phyloP scores from a whole-genome alignment of 1,140 invertebrate species.

The Ips nitidus region DNA sequence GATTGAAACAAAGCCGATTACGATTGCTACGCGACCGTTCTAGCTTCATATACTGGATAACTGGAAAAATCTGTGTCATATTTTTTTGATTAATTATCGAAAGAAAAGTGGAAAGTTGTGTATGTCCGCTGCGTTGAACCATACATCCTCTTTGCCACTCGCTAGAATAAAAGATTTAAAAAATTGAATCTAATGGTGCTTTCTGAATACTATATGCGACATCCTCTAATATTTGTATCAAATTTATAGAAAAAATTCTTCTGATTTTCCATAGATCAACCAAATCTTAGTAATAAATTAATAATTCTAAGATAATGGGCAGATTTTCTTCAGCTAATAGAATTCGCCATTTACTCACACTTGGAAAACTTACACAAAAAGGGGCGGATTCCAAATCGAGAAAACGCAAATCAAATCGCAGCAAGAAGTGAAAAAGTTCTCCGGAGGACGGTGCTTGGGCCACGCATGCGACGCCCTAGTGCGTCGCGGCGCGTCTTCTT shows the following conservation, averaged over 20 bases:
- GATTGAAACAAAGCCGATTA: neutral
- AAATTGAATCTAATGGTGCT: too few species aligned
- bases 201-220: too few species aligned
- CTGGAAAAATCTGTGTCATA: neutral
- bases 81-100: conserved; percentile 17
- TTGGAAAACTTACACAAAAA: neutral
- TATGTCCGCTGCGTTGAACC: neutral
- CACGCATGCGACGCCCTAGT: conserved; percentile 25
- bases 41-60: neutral
- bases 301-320: too few species aligned
- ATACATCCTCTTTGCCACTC: too few species aligned
- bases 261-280: too few species aligned
- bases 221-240: too few species aligned
- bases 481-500: conserved; percentile 14
- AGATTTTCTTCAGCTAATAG: too few species aligned
- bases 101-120: conserved; percentile 16
- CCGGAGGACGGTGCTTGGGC: conserved; percentile 30
- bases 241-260: too few species aligned
- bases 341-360: too few species aligned
- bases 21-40: neutral
- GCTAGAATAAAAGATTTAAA: too few species aligned
- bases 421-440: conserved; percentile 15
- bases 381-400: neutral
- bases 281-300: too few species aligned
- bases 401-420: conserved; percentile 23